Evolutionary conservation across 2,113 vertebrate genomes (phyloP).

Genomic region (Poecilia latipinna): DNA sequence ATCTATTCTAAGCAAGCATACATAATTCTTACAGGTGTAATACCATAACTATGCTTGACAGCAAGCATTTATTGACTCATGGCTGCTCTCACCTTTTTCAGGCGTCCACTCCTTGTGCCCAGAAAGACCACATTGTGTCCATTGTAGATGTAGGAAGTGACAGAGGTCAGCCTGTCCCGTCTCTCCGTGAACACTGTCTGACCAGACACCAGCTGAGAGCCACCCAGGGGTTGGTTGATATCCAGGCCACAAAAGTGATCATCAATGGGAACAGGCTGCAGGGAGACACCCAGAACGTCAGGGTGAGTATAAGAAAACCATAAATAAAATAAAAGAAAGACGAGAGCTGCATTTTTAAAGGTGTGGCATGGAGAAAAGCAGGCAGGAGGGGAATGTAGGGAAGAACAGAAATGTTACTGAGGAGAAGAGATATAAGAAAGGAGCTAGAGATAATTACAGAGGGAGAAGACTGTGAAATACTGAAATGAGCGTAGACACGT

Average conservation of each 20-base stretch:
- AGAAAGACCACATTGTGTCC: slow-evolving; percentile 93
- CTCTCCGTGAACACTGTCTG: slow-evolving; percentile 86
- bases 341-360: no score
- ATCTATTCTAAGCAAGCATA: not conserved
- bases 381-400: not conserved
- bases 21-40: not conserved
- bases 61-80: not conserved
- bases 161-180: slow-evolving; percentile 90
- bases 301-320: slow-evolving; percentile 9
- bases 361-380: not conserved
- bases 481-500: slow-evolving; percentile 57
- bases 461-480: slow-evolving; percentile 36
- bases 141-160: slow-evolving; percentile 90
- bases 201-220: slow-evolving; percentile 88
- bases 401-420: slow-evolving; percentile 3
- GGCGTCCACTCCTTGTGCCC: slow-evolving; percentile 89
- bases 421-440: slow-evolving; percentile 35
- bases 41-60: not conserved
- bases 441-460: slow-evolving; percentile 34
- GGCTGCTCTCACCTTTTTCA: slow-evolving; percentile 89
- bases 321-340: slow-evolving; percentile 8
- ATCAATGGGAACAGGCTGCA: slow-evolving; percentile 94
- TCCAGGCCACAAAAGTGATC: slow-evolving; percentile 96
- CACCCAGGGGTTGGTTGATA: slow-evolving; percentile 97
- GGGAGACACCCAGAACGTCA: slow-evolving; percentile 9